Evolutionary conservation across 2,888 invertebrate genomes (phyloP).

Genomic region (Himalopsyche kuldschensis): DNA sequence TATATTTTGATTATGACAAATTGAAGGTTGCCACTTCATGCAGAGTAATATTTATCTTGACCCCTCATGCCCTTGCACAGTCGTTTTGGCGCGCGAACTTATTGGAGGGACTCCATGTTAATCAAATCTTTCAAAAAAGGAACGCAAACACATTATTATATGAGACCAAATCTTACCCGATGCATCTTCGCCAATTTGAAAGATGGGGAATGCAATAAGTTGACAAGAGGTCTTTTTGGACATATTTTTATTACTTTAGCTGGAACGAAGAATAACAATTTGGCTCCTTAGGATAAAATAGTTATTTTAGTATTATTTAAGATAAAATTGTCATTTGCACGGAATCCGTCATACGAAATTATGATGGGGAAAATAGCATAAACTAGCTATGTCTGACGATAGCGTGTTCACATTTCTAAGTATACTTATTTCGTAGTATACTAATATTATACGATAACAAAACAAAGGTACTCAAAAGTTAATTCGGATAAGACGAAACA

Average conservation of each 20-base stretch:
- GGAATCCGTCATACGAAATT: too few relatives aligned
- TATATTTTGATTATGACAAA: neutral
- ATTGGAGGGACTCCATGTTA: neutral
- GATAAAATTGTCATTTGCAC: too few relatives aligned
- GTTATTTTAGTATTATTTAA: too few relatives aligned
- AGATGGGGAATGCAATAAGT: neutral
- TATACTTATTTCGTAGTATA: too few relatives aligned
- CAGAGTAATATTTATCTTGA: neutral
- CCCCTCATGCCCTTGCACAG: neutral
- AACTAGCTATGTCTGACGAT: too few relatives aligned
- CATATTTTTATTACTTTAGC: neutral
- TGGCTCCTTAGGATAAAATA: too few relatives aligned
- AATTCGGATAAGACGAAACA: too few relatives aligned
- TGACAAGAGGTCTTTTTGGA: neutral
- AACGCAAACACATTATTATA: neutral
- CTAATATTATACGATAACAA: too few relatives aligned
- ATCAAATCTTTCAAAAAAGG: neutral
- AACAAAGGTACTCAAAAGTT: too few relatives aligned
- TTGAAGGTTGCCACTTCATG: neutral
- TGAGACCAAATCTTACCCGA: neutral
- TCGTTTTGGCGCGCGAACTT: neutral
- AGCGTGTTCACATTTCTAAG: too few relatives aligned
- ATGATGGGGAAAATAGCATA: too few relatives aligned
- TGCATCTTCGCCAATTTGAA: neutral
- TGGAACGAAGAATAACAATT: neutral